These are phyloP conservation scores for Anguilla marmorata DNA, from an alignment of 2,797 vertebrate genomes.

Conservation along the genomic window DNA sequence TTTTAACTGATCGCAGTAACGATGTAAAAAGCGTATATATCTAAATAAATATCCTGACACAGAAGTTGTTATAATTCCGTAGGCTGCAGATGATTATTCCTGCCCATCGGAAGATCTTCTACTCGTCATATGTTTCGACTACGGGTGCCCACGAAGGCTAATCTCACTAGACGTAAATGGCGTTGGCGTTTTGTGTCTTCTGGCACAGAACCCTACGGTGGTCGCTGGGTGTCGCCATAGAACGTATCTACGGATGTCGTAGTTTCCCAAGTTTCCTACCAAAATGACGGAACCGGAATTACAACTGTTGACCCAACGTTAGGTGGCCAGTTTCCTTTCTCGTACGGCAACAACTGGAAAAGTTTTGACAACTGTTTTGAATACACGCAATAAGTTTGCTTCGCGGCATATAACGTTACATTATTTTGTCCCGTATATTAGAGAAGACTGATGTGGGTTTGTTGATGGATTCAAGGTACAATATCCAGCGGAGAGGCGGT, in stretches of 20 bases:
- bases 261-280: background rate
- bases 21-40: background rate
- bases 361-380: conserved; percentile 67
- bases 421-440: conserved; percentile 9
- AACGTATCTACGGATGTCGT: background rate
- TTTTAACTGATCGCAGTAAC: background rate
- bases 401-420: background rate
- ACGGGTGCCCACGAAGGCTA: conserved; percentile 9
- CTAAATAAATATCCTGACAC: background rate
- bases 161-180: background rate
- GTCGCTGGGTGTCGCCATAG: background rate
- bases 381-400: conserved; percentile 52
- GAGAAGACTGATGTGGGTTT: conserved; percentile 66
- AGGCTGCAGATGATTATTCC: background rate
- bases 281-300: conserved; percentile 66
- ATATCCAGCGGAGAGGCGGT: conserved; percentile 81
- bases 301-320: background rate
- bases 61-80: background rate
- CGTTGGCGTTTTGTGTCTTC: background rate
- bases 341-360: conserved; percentile 64
- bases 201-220: background rate
- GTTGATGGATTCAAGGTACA: conserved; percentile 85
- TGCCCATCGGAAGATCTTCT: conserved; percentile 3
- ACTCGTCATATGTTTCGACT: background rate
- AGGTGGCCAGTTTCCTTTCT: conserved; percentile 19